Percentiles rank a stretch among this genome's conserved stretches.
phyloP scores from a whole-genome alignment of 2,888 invertebrate species.

The Leucophora obtusa region DNA sequence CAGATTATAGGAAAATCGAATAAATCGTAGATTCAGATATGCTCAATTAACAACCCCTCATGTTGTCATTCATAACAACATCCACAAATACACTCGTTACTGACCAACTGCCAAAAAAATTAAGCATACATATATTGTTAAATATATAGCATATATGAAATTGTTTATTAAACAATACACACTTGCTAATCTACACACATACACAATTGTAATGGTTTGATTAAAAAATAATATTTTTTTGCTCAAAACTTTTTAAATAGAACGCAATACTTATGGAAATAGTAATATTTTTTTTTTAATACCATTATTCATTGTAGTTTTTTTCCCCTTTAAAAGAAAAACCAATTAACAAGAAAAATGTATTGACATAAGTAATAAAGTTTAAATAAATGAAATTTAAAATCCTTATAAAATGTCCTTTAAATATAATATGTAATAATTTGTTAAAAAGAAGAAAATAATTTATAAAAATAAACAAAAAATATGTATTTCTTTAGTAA shows the following conservation, averaged over 20 bases:
- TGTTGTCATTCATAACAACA: background rate
- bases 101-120: conserved; percentile 60
- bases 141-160: conserved; percentile 6
- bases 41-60: background rate
- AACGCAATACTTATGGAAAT: background rate
- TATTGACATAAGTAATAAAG: conserved; percentile 43
- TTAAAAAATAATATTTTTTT: background rate
- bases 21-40: too few species aligned
- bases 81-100: conserved; percentile 38
- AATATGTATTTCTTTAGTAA: conserved; percentile 60
- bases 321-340: background rate
- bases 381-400: conserved; percentile 31
- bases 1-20: too few species aligned
- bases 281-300: background rate
- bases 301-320: conserved; percentile 1
- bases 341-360: background rate
- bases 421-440: conserved; percentile 50
- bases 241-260: background rate
- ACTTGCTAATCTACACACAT: background rate
- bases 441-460: conserved; percentile 47
- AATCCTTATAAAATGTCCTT: conserved; percentile 53
- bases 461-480: conserved; percentile 42
- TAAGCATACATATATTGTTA: conserved; percentile 56
- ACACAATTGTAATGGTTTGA: background rate
- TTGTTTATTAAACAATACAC: background rate